phyloP scores from a whole-genome alignment of 2,113 vertebrate species.

The Campylomormyrus tamandua region DNA sequence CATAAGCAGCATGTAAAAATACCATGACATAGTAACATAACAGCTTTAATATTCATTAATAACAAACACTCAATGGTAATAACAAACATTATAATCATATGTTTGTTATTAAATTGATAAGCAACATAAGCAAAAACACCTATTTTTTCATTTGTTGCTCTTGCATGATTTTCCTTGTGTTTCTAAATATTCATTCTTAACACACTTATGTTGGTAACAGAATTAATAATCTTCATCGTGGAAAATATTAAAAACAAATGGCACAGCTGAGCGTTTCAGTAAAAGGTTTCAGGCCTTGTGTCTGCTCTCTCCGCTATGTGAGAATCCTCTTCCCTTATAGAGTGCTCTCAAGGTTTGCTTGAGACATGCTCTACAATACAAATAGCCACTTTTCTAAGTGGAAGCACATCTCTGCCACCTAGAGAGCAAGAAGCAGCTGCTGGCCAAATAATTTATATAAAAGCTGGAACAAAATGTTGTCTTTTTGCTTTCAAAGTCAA shows the following conservation, averaged over 20 bases:
- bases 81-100: neutral
- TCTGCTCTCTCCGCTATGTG: neutral
- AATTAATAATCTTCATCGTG: neutral
- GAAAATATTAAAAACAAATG: neutral
- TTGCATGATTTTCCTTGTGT: neutral
- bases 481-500: neutral
- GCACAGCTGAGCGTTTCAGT: neutral
- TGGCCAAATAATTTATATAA: neutral
- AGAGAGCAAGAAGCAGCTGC: conserved; percentile 12
- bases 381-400: neutral
- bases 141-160: neutral
- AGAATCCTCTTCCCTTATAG: neutral
- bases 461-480: neutral
- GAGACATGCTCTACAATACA: neutral
- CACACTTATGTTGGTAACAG: neutral
- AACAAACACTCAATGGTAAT: neutral
- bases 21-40: neutral
- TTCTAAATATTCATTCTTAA: neutral
- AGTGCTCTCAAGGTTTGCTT: neutral
- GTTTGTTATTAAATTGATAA: neutral
- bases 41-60: neutral
- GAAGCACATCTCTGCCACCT: conserved; percentile 21
- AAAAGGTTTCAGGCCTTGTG: neutral
- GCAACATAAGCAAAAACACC: neutral
- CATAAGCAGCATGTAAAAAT: neutral